Evolutionary conservation across 1,140 invertebrate species (phyloP).

Genomic region (Nymphalis io): DNA sequence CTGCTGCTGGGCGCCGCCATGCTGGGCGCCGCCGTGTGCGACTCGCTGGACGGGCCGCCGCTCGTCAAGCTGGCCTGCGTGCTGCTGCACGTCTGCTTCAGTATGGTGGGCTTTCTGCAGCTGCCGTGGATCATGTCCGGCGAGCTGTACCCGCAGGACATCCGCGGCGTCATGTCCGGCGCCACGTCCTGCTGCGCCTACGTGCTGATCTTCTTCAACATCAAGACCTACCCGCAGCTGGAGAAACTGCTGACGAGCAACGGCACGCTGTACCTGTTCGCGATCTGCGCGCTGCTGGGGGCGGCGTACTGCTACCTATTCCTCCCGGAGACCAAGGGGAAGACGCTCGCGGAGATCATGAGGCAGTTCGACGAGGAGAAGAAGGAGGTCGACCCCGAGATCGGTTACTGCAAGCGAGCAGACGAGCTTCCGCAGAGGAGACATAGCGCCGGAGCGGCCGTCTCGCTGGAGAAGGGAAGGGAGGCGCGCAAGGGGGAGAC

Average conservation of each 20-base stretch:
- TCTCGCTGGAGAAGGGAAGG: slow-evolving; percentile 65
- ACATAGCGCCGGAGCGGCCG: slow-evolving; percentile 65
- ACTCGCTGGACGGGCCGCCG: slow-evolving; percentile 75
- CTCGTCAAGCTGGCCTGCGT: slow-evolving; percentile 84
- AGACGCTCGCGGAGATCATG: slow-evolving; percentile 90
- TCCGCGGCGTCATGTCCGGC: slow-evolving; percentile 85
- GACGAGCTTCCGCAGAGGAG: slow-evolving; percentile 59
- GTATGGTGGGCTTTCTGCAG: slow-evolving; percentile 87
- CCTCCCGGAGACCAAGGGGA: slow-evolving; percentile 91
- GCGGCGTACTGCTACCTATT: slow-evolving; percentile 85
- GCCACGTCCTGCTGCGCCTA: slow-evolving; percentile 87
- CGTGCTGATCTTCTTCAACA: slow-evolving; percentile 85
- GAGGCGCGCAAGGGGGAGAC: slow-evolving; percentile 24
- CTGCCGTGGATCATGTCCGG: slow-evolving; percentile 89
- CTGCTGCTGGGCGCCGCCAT: slow-evolving; percentile 84
- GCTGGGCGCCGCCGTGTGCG: slow-evolving; percentile 81
- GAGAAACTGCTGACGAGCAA: slow-evolving; percentile 83
- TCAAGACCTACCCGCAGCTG: slow-evolving; percentile 86
- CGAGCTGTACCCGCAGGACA: slow-evolving; percentile 86
- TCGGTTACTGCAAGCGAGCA: slow-evolving; percentile 48
- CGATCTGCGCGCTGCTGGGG: slow-evolving; percentile 84
- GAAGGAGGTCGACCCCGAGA: slow-evolving; percentile 65
- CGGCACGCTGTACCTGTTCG: slow-evolving; percentile 89
- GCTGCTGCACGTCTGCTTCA: slow-evolving; percentile 85
- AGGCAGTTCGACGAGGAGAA: slow-evolving; percentile 81